Conservation (phyloP, 2,113 vertebrate species). For the Smithornis capensis region DNA sequence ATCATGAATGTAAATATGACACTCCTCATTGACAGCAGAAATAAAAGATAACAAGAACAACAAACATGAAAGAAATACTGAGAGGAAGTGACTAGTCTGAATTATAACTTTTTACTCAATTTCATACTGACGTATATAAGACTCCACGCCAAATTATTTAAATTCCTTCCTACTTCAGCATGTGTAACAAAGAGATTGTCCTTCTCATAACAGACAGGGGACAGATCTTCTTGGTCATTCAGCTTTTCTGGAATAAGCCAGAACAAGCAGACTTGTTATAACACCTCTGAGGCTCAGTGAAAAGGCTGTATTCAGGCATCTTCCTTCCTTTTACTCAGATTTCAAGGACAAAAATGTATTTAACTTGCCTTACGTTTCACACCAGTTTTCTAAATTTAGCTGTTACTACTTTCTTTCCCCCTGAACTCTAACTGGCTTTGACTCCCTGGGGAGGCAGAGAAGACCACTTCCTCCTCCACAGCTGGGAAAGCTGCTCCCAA, state of each 20-base stretch:
- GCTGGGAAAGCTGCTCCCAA: slow-evolving; percentile 62
- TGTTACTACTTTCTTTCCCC: slow-evolving; percentile 52
- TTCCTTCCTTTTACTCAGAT: slow-evolving; percentile 17
- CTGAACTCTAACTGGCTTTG: slow-evolving; percentile 53
- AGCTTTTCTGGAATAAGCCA: slow-evolving; percentile 21
- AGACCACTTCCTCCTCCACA: slow-evolving; percentile 63
- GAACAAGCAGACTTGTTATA: background rate
- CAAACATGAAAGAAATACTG: background rate
- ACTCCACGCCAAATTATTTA: slow-evolving; percentile 11
- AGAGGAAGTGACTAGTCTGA: background rate
- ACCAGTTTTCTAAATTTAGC: slow-evolving; percentile 60
- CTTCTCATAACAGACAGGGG: background rate
- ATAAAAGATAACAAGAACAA: background rate
- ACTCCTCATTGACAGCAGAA: background rate
- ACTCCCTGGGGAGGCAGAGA: slow-evolving; percentile 17
- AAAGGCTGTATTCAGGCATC: slow-evolving; percentile 8
- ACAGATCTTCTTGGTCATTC: slow-evolving; percentile 27
- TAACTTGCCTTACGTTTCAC: slow-evolving; percentile 55
- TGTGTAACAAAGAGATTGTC: background rate
- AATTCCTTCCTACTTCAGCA: slow-evolving; percentile 13
- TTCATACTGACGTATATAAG: background rate
- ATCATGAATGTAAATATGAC: background rate
- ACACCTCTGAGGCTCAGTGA: background rate
- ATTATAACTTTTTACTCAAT: background rate
- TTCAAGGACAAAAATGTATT: slow-evolving; percentile 33